These are phyloP conservation scores for Canis aureus DNA, from an alignment of 2,113 vertebrate genomes.

Conservation along the genomic window DNA sequence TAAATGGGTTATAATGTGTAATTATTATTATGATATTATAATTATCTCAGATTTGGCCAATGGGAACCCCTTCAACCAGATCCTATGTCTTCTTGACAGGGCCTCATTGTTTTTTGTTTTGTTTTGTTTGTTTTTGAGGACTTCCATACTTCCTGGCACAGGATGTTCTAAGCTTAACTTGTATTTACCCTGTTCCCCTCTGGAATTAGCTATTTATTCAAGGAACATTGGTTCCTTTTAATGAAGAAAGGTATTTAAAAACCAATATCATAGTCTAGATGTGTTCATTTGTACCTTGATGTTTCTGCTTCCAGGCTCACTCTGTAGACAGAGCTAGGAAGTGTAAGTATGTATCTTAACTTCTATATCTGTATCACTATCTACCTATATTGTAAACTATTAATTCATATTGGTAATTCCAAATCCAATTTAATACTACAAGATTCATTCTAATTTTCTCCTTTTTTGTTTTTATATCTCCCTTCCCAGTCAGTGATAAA, in stretches of 20 bases:
- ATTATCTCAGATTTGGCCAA: not conserved
- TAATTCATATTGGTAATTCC: not conserved
- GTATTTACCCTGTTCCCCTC: not conserved
- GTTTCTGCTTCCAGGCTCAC: not conserved
- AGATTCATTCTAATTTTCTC: not conserved
- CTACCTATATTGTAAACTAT: not conserved
- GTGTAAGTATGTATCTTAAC: not conserved
- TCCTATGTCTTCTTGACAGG: not conserved
- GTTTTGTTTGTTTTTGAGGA: not conserved
- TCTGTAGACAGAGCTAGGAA: not conserved
- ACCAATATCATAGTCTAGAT: not conserved
- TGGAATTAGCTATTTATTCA: not conserved
- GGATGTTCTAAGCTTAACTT: not conserved
- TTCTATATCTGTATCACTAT: not conserved
- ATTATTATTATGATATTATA: not conserved
- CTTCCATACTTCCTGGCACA: not conserved
- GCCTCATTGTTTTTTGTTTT: not conserved
- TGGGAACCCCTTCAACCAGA: not conserved
- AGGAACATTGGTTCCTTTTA: not conserved
- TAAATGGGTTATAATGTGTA: not conserved
- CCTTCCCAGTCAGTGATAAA: not conserved
- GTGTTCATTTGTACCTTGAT: not conserved
- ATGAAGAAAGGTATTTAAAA: not conserved
- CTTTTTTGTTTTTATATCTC: not conserved
- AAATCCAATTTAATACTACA: not conserved